These are phyloP conservation scores for Tiaroga cobitis DNA, from an alignment of 2,797 vertebrate genomes.

Conservation along the genomic window DNA sequence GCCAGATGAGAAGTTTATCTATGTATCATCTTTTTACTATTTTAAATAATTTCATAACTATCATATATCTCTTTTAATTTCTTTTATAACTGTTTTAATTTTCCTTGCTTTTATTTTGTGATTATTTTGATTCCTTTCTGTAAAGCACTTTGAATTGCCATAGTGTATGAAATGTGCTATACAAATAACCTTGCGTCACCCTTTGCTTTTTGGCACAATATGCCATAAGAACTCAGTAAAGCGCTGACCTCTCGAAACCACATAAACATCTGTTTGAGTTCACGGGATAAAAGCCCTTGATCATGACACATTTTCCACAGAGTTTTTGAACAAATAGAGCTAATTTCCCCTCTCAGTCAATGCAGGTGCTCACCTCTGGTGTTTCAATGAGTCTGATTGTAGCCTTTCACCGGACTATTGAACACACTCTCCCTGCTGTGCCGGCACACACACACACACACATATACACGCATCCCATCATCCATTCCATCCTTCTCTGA, in stretches of 20 bases:
- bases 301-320: slow-evolving; percentile 19
- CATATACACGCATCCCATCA: slow-evolving; percentile 20
- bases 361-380: slow-evolving; percentile 12
- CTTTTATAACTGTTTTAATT: too few relatives aligned
- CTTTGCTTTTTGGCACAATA: not conserved
- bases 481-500: slow-evolving; percentile 1
- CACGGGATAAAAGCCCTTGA: slow-evolving; percentile 28
- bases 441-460: slow-evolving; percentile 3
- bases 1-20: too few relatives aligned
- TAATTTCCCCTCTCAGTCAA: slow-evolving; percentile 31
- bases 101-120: too few relatives aligned
- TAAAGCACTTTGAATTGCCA: too few relatives aligned
- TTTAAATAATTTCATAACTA: too few relatives aligned
- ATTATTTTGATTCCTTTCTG: too few relatives aligned
- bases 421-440: slow-evolving; percentile 21
- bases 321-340: slow-evolving; percentile 28
- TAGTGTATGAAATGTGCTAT: too few relatives aligned
- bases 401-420: slow-evolving; percentile 50
- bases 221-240: too few relatives aligned
- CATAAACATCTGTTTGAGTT: slow-evolving; percentile 24
- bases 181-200: not conserved
- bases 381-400: slow-evolving; percentile 49
- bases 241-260: not conserved
- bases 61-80: too few relatives aligned
- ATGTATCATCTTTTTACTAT: too few relatives aligned